Evolutionary conservation across 2,113 vertebrate species (phyloP).

Genomic region (Myotis davidii): DNA sequence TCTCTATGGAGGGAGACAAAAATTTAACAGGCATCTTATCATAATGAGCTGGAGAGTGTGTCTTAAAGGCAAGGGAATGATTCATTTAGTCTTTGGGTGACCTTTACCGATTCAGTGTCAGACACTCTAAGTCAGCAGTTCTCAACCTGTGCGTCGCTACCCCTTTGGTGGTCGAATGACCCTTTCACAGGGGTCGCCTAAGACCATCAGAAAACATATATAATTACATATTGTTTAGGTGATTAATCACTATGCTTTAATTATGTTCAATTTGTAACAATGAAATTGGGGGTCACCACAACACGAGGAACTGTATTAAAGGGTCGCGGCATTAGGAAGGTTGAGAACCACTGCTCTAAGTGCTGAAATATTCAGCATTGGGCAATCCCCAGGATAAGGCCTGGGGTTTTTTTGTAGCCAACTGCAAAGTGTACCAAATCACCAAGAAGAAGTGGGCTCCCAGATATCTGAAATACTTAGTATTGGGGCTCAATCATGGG

Average conservation of each 20-base stretch:
- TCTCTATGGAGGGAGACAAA: slow-evolving; percentile 35
- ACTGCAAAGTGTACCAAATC: not conserved
- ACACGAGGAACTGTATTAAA: too few relatives aligned
- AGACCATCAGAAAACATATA: too few relatives aligned
- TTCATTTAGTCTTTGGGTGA: slow-evolving; percentile 54
- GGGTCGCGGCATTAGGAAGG: too few relatives aligned
- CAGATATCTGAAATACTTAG: not conserved
- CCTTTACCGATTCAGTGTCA: slow-evolving; percentile 68
- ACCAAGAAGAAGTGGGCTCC: not conserved
- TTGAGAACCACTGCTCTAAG: not conserved
- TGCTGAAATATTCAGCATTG: not conserved
- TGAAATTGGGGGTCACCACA: too few relatives aligned
- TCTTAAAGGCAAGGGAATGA: slow-evolving; percentile 63
- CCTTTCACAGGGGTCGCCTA: too few relatives aligned
- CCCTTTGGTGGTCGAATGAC: too few relatives aligned
- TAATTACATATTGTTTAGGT: too few relatives aligned
- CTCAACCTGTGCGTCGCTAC: too few relatives aligned
- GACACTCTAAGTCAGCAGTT: not conserved
- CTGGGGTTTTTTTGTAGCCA: not conserved
- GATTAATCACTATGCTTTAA: too few relatives aligned
- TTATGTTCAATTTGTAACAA: too few relatives aligned
- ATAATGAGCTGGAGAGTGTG: slow-evolving; percentile 70
- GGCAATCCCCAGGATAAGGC: not conserved
- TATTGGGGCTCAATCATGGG: not conserved
- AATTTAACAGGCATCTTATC: slow-evolving; percentile 55